A percentile compares a stretch with the other conserved stretches of the same genome.
These are phyloP conservation scores for Nyleta sp. DNA, from an alignment of 2,888 invertebrate genomes.

Conservation along the genomic window DNA sequence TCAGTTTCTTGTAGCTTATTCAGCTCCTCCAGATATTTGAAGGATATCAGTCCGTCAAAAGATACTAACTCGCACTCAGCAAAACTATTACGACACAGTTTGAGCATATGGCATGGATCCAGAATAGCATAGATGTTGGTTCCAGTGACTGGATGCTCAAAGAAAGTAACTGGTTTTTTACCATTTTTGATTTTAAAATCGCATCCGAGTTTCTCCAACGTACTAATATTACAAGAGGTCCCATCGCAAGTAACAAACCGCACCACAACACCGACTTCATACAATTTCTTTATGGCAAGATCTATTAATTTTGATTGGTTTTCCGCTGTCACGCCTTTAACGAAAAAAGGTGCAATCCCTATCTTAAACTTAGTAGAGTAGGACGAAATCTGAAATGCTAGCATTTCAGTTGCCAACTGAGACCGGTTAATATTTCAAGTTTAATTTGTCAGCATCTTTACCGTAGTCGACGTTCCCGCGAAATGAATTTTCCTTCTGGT, in stretches of 20 bases:
- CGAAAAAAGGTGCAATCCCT: background rate
- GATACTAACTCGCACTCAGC: background rate
- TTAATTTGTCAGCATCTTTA: conserved; percentile 11
- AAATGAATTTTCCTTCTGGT: conserved; percentile 5
- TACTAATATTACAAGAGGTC: background rate
- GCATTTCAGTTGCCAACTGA: conserved; percentile 21
- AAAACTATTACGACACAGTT: too few species aligned
- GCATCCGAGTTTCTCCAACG: background rate
- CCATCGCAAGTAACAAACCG: background rate
- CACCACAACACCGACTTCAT: background rate
- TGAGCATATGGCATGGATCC: conserved; percentile 38
- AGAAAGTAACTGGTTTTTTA: background rate
- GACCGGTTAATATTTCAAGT: background rate
- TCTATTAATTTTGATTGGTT: background rate
- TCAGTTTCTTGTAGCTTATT: too few species aligned
- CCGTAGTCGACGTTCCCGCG: conserved; percentile 18
- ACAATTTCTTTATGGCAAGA: background rate
- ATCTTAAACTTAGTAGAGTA: background rate
- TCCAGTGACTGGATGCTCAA: background rate
- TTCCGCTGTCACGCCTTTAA: background rate
- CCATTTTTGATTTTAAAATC: background rate
- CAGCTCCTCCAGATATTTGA: too few species aligned
- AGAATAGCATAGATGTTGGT: conserved; percentile 10
- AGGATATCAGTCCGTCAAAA: too few species aligned
- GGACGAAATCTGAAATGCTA: conserved; percentile 15